Base-by-base conservation (phyloP, 2,113 vertebrate genomes). In the Marmota flaviventris region DNA sequence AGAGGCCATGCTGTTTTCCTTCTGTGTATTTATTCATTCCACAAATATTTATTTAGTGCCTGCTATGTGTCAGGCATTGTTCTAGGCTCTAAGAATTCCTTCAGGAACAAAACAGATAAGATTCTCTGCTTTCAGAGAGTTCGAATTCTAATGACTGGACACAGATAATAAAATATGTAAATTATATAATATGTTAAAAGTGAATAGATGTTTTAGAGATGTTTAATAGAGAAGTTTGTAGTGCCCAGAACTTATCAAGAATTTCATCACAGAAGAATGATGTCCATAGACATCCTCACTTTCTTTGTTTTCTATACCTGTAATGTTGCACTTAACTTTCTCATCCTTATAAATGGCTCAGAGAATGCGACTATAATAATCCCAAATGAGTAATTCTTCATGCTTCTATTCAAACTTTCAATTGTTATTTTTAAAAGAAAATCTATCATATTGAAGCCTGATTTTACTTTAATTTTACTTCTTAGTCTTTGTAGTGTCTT, bases 381-480 rank as follows among this genome's bases (percentile, higher is more conserved):
- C 32, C 58, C 56, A 89, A 9, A 48, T 53, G 22, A 14, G 10
- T 79, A 75, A 76, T 91, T 88, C 73, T 87, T 88, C 69, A 25
- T 75, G 24, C 25, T 86, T 93, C 42, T 96, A 5, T 76, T 83
- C 83, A 95, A 61, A 53, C 45, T 83, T 88, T 85, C 37, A 39
- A 56, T 25, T 24, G 8, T 48, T 75, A 34, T 85, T 84, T 92
- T 96, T 67, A 72, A 42, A 89, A 96, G 51, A 61, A 93, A 89
- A 93, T 53, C 76, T 89, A 89, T 29, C 70, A n/a, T 63, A 17
- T 25, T 73, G 63, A 10, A 67, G 1, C 14, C 37, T 93, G 5
- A 0, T 82, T 63, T 91, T 51, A 51, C 73, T 67, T 76, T 45
- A 95, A 67, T 84, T 76, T 86, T 8, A 94, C 25, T 61, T 73